These are phyloP conservation scores for Orientallactaga bullata DNA, from an alignment of 2,113 vertebrate genomes.

Conservation along the genomic window DNA sequence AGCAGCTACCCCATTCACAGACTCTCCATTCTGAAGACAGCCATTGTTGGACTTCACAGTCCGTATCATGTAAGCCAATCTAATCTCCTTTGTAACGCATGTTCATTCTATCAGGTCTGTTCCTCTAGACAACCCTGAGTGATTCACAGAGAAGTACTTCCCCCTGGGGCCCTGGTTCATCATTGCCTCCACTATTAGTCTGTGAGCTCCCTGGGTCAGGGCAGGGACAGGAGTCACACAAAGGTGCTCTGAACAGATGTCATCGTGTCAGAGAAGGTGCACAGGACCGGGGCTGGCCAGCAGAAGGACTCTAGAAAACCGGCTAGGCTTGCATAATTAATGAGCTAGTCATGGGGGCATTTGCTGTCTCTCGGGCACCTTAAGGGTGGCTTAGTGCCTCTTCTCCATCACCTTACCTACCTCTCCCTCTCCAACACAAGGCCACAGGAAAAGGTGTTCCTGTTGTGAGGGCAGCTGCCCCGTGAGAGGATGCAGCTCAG, in stretches of 20 bases:
- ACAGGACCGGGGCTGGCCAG: fast-evolving
- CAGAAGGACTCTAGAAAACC: not conserved
- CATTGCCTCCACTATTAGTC: not conserved
- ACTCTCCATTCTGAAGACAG: too few species aligned
- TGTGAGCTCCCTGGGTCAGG: not conserved
- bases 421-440: not conserved
- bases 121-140: too few species aligned
- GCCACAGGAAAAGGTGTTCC: not conserved
- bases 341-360: not conserved
- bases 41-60: too few species aligned
- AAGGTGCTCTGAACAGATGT: not conserved
- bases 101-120: too few species aligned
- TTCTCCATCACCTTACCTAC: not conserved
- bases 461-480: not conserved
- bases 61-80: too few species aligned
- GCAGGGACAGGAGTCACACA: not conserved
- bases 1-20: too few species aligned
- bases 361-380: too few species aligned
- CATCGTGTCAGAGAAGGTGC: not conserved
- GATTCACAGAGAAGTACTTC: not conserved
- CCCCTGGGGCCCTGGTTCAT: too few species aligned
- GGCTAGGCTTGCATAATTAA: not conserved
- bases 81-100: too few species aligned
- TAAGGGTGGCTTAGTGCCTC: fast-evolving
- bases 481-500: fast-evolving